phyloP scores from a whole-genome alignment of 2,113 vertebrate species.

The Leptosomus discolor region DNA sequence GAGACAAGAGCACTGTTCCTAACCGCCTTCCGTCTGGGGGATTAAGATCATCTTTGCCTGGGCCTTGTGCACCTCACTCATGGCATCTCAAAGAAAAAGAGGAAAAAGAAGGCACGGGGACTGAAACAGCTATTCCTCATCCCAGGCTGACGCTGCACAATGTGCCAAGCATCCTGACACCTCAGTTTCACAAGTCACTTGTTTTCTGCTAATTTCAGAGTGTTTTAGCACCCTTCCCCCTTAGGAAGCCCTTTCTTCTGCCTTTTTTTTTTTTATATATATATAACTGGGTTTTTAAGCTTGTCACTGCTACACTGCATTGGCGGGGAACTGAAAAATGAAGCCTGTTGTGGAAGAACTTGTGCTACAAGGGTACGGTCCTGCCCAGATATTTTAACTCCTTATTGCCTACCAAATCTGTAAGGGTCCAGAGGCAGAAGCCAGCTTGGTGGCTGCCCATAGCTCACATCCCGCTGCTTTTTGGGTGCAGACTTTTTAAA shows the following conservation, averaged over 20 bases:
- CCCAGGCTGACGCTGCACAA: not conserved
- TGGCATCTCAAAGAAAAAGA: not conserved
- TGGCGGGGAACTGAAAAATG: not conserved
- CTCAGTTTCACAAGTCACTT: not conserved
- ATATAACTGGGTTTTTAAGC: rapidly evolving
- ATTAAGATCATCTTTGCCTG: not conserved
- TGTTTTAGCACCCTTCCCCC: not conserved
- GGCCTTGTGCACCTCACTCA: not conserved
- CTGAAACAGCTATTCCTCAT: not conserved
- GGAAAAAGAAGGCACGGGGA: not conserved
- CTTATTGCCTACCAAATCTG: not conserved
- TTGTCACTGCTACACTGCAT: too few species aligned
- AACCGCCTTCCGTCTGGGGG: not conserved
- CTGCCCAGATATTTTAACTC: not conserved
- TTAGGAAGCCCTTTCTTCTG: not conserved
- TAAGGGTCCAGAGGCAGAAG: not conserved
- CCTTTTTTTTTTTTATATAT: not conserved
- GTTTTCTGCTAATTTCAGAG: not conserved
- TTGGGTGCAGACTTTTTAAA: not conserved
- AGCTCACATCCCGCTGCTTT: not conserved
- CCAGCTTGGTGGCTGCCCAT: not conserved
- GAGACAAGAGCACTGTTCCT: not conserved
- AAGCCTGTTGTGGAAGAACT: not conserved
- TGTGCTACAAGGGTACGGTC: not conserved
- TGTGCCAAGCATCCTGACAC: not conserved